Evolutionary conservation across 2,797 vertebrate species (phyloP).

Genomic region (Gambusia yucatana): DNA sequence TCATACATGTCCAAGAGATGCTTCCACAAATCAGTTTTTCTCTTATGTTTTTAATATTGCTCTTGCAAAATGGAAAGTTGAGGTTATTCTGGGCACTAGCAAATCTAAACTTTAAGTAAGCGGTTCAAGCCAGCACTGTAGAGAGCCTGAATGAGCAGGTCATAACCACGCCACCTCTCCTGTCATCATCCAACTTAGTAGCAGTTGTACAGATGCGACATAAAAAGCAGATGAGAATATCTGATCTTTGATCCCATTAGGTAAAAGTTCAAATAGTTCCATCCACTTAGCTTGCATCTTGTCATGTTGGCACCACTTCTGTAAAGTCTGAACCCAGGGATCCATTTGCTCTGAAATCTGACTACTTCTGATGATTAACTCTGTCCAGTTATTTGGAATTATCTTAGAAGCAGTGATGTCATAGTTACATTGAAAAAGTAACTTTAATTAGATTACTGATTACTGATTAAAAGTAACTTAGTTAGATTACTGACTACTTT

Average conservation of each 20-base stretch:
- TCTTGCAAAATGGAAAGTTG: background rate
- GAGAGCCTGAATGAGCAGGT: background rate
- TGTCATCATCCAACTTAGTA: background rate
- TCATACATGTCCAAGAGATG: background rate
- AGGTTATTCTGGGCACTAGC: background rate
- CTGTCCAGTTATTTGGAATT: background rate
- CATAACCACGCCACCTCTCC: background rate
- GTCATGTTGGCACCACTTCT: background rate
- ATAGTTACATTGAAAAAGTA: too few species aligned
- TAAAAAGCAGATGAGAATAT: background rate
- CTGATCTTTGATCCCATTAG: background rate
- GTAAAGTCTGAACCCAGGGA: background rate
- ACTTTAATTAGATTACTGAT: too few species aligned
- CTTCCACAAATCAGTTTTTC: background rate
- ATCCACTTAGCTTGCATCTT: background rate
- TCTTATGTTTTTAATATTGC: background rate
- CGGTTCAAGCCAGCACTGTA: background rate
- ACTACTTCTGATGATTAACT: background rate
- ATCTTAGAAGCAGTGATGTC: background rate
- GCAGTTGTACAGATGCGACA: background rate
- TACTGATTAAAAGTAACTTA: too few species aligned
- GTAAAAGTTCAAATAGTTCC: background rate
- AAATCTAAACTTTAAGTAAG: background rate
- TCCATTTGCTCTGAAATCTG: background rate
- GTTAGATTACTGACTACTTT: too few species aligned